Base-by-base conservation (phyloP, 2,888 invertebrate species). In the Malacosoma neustria region DNA sequence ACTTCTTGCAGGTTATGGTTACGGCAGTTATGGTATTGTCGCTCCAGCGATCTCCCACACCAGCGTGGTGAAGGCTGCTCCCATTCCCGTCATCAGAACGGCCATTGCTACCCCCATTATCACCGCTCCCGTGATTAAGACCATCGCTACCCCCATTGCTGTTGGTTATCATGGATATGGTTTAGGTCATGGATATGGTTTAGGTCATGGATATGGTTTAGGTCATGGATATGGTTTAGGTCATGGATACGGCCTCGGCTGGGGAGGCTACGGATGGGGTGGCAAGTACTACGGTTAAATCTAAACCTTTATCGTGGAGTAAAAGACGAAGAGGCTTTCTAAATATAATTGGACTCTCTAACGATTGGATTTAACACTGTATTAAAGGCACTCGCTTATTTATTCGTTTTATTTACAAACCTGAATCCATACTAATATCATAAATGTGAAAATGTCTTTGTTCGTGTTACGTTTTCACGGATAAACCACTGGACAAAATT, bases 31-130 rank as follows among this genome's bases (percentile, higher is more conserved):
- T 32, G 55, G 42, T 29, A 50, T 63, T 36, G 31, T 60, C 14
- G 63, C 70, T 2, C 74, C 76, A 0, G 73, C 75, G 29, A 60
- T 80, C 33, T 84, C 82, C 29, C 61, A 70, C 22, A 71, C 73
- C 5, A 77, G 70, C 54, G 15, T 79, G 7, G 43, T 62, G 37
- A 76, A 67, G 40, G 81, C 77, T 0, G 69, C 79, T 11, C 76
- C 79, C 1, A 77, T 82, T 32, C 63, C 79, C 2, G 42, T 82
- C 6, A 59, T 79, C 43, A 67, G 47, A 33, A 70, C 74, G 7
- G 49, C 61, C 2, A 52, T 61, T 4, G 60, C 63, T 1, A 58
- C 65, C 1, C 43, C 64, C 7, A 43, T 58, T 42, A 35, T 51
- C 9, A 55, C 60, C 15, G 64, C 71, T 2, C 69, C 70, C 2